Conservation (phyloP, 2,113 vertebrate species). For the Aegithalos caudatus region DNA sequence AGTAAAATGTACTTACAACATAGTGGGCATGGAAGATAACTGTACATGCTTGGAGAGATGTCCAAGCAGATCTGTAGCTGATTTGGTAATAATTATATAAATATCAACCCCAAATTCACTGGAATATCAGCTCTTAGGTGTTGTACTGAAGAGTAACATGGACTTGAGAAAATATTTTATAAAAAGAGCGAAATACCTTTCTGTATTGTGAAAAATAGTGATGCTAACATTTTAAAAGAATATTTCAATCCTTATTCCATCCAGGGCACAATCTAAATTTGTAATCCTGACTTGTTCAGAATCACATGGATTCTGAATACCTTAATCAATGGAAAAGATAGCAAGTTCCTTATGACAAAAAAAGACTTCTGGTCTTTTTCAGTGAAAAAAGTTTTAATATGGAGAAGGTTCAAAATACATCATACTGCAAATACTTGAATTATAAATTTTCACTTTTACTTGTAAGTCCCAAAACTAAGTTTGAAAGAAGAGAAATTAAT, state of each 20-base stretch:
- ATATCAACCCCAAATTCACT: not conserved
- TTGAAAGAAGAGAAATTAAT: not conserved
- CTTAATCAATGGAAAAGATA: not conserved
- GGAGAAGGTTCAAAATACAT: not conserved
- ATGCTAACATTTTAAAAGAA: not conserved
- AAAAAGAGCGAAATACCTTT: not conserved
- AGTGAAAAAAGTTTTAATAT: not conserved
- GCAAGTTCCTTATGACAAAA: not conserved
- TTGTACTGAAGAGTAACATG: not conserved
- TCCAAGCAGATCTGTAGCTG: not conserved
- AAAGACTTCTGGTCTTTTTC: not conserved
- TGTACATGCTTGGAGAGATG: not conserved
- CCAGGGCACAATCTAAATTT: not conserved
- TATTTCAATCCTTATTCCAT: not conserved
- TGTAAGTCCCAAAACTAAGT: not conserved
- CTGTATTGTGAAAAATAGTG: not conserved
- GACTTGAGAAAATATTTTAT: not conserved
- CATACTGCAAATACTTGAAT: not conserved
- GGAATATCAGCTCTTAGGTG: not conserved
- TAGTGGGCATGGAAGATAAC: not conserved
- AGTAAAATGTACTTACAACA: not conserved
- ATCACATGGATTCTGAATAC: not conserved
- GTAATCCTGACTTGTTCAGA: not conserved
- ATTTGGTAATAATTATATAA: not conserved
- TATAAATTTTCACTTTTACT: not conserved